Evolutionary conservation across 2,113 vertebrate genomes (phyloP).

Genomic region (Empidonax traillii): DNA sequence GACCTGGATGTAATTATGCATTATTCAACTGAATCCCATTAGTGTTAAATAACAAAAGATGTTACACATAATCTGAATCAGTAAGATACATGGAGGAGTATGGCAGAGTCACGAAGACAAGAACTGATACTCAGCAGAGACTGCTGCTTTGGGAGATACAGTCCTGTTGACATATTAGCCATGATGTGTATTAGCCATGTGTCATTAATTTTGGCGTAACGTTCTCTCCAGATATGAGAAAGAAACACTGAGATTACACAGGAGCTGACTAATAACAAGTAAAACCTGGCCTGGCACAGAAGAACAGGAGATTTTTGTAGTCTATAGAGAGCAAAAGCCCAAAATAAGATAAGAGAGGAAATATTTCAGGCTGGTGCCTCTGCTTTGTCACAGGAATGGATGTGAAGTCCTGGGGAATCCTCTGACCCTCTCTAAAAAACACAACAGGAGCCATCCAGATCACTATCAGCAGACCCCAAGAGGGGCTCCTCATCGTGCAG

Average conservation of each 20-base stretch:
- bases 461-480: background rate
- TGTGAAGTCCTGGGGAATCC: conserved; percentile 7
- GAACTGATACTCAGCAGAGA: background rate
- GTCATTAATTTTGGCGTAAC: conserved; percentile 42
- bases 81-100: background rate
- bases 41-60: conserved; percentile 44
- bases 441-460: background rate
- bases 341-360: background rate
- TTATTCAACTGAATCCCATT: conserved; percentile 34
- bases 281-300: background rate
- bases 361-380: background rate
- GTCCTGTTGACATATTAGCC: background rate
- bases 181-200: background rate
- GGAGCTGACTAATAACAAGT: background rate
- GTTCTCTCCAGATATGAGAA: conserved; percentile 22
- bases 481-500: background rate
- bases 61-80: background rate
- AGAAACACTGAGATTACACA: conserved; percentile 1
- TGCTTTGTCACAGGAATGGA: background rate
- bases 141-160: background rate
- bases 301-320: background rate
- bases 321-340: background rate
- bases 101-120: background rate
- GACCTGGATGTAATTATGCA: conserved; percentile 60
- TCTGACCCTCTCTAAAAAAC: background rate